These are phyloP conservation scores for Stomorhina lunata DNA, from an alignment of 2,888 invertebrate genomes.

Conservation along the genomic window DNA sequence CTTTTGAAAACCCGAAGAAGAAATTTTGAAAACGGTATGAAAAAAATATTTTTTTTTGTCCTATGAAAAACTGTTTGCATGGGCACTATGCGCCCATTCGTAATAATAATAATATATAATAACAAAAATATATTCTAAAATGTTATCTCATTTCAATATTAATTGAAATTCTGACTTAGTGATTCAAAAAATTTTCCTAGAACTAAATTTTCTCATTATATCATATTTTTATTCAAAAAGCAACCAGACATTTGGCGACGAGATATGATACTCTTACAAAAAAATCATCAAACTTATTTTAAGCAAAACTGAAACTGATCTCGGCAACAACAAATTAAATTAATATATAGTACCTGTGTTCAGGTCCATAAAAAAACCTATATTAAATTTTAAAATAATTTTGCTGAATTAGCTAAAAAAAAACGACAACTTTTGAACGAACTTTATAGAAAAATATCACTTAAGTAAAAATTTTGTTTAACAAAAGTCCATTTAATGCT, in stretches of 20 bases:
- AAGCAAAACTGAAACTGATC: conserved; percentile 37
- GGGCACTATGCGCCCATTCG: too few relatives aligned
- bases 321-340: conserved; percentile 26
- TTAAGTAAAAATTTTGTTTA: neutral
- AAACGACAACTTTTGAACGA: neutral
- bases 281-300: neutral
- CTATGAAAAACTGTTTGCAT: too few relatives aligned
- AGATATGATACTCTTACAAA: conserved; percentile 58
- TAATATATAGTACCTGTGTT: conserved; percentile 43
- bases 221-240: too few relatives aligned
- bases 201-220: conserved; percentile 67
- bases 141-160: too few relatives aligned
- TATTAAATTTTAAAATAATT: conserved; percentile 11
- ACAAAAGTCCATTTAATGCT: conserved; percentile 44
- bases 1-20: too few relatives aligned
- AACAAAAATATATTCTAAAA: too few relatives aligned
- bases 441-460: too few relatives aligned
- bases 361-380: conserved; percentile 4
- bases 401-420: conserved; percentile 54
- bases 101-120: too few relatives aligned
- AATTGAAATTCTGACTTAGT: too few relatives aligned
- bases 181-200: conserved; percentile 63
- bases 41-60: too few relatives aligned
- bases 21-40: too few relatives aligned
- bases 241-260: conserved; percentile 66